Evolutionary conservation across 2,888 invertebrate species (phyloP), one percentile per base, ranked within the genome.

Genomic region (Diarsia mendica): DNA sequence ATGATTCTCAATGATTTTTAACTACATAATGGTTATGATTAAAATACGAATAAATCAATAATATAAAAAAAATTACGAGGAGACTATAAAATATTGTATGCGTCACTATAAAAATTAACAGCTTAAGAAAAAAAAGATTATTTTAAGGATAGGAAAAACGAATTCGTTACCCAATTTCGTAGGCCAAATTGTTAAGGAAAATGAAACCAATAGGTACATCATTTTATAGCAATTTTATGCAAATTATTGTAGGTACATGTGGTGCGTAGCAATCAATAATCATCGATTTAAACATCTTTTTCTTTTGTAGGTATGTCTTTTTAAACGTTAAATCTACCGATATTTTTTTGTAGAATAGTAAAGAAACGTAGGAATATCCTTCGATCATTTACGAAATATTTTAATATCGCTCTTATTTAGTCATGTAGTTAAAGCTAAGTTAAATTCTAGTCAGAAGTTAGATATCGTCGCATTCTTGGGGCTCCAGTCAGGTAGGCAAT

Each of bases 281-380:
- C 6, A 46, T 46, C 10, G 49, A 63, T 28, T 76, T 60, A 8
- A 46, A 10, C 68, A 53, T 53, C 20, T 20, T 46, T 46, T 79
- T 55, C 20, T 6, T 15, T 68, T 18, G 10, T n/a, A n/a, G 15
- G 3, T n/a, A 28, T 23, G 9, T 2, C 2, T 44, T n/a, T 46
- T 51, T 0, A 51, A 65, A 44, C n/a, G 18, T 18, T 15, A 10
- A 20, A 68, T 23, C 1, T 18, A 49, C 18, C 4, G 18, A 5
- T 46, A 33, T 4, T 8, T 49, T n/a, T 79, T 68, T 79, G 28
- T n/a, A n/a, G 23, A 79, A n/a, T 23, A 20, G 39, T 49, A 33
- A 60, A 73, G 18, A 39, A 75, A 44, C 18, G 1, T 9, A 48
- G 9, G 23, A 23, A 9, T 39, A 53, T 39, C 15, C 33, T 39